Evolutionary conservation across 2,113 vertebrate genomes (phyloP).

Genomic region (Malurus cyaneus): DNA sequence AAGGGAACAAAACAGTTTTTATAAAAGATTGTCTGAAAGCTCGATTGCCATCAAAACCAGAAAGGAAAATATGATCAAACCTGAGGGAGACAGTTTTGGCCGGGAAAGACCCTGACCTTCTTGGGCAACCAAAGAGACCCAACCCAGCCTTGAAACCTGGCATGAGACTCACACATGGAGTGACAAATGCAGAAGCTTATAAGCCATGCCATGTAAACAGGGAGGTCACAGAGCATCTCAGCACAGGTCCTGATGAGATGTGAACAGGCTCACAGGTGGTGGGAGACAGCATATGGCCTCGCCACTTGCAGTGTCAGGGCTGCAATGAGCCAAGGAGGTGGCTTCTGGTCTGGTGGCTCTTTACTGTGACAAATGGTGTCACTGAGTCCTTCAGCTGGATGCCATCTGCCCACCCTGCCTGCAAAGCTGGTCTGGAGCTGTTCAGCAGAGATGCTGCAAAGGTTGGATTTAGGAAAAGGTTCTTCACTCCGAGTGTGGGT

Average conservation of each 20-base stretch:
- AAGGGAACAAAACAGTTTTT: neutral
- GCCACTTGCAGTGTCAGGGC: neutral
- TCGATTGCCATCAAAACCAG: neutral
- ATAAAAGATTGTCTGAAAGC: neutral
- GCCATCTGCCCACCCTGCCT: neutral
- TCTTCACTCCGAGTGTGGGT: neutral
- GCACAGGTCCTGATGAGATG: neutral
- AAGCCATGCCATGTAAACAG: neutral
- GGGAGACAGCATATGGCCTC: slow-evolving; percentile 19
- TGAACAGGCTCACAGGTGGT: slow-evolving; percentile 4
- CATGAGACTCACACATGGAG: neutral
- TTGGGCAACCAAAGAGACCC: neutral
- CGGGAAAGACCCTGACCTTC: neutral
- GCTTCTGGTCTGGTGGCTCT: slow-evolving; percentile 27
- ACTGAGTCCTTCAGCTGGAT: neutral
- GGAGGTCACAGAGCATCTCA: neutral
- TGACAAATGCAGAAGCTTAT: slow-evolving; percentile 8
- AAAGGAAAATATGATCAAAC: neutral
- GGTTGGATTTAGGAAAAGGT: neutral
- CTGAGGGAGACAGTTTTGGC: neutral
- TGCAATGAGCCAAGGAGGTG: neutral
- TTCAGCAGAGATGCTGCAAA: neutral
- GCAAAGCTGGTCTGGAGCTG: neutral
- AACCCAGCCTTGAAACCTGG: neutral
- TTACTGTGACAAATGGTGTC: neutral